phyloP scores from a whole-genome alignment of 2,797 vertebrate genomes.

The Pangasius djambal region DNA sequence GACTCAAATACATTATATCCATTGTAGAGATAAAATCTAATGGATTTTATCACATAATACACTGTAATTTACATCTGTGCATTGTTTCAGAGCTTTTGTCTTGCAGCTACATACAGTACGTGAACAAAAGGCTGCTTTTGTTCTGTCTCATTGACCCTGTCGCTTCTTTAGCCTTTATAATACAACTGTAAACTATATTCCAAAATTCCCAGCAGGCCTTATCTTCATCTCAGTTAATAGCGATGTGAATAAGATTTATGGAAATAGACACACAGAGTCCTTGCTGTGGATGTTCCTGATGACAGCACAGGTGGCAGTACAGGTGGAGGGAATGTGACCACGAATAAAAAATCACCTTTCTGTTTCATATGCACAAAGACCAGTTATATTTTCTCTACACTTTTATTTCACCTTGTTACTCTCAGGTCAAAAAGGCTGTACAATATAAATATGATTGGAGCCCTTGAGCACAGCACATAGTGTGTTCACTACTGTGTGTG shows the following conservation, averaged over 20 bases:
- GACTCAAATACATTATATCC: background rate
- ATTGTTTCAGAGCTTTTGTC: background rate
- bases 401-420: constrained; percentile 27
- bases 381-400: background rate
- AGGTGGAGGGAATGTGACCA: constrained; percentile 25
- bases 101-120: background rate
- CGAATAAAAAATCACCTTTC: constrained; percentile 22
- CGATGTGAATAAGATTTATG: constrained; percentile 16
- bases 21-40: background rate
- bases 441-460: background rate
- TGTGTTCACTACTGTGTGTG: too few relatives aligned
- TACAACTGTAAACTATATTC: constrained; percentile 8
- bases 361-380: constrained; percentile 19
- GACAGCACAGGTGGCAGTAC: constrained; percentile 33
- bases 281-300: constrained; percentile 8
- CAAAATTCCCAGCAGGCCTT: constrained; percentile 14
- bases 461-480: background rate
- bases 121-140: background rate
- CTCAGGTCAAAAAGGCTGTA: background rate
- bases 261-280: constrained; percentile 1
- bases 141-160: constrained; percentile 28
- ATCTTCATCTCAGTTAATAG: constrained; percentile 11
- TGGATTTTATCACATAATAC: too few relatives aligned
- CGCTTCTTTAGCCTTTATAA: constrained; percentile 13
- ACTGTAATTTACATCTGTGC: background rate